Conservation (phyloP, 2,888 invertebrate species). For the Clistopyga incitator region DNA sequence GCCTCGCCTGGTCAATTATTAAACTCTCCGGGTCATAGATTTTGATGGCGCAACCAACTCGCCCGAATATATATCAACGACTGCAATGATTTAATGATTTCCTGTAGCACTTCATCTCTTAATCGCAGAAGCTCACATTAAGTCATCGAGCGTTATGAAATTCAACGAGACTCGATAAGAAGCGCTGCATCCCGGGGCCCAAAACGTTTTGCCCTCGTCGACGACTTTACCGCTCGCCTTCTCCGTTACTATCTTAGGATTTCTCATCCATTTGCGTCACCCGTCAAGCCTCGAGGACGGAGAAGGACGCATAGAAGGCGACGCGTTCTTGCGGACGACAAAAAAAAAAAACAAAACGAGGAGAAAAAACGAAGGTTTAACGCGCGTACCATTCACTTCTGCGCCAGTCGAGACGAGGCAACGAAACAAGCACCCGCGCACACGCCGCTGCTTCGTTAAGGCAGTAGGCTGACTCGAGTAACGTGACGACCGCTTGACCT, state of each 20-base stretch:
- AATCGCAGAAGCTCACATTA: not conserved
- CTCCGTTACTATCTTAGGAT: constrained; percentile 19
- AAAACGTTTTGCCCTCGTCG: constrained; percentile 10
- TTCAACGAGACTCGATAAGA: not conserved
- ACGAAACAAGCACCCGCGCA: constrained; percentile 15
- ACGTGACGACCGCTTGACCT: constrained; percentile 66
- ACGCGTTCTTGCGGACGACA: not conserved
- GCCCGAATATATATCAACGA: not conserved
- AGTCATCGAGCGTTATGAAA: not conserved
- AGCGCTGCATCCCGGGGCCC: not conserved
- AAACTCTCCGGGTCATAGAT: too few species aligned
- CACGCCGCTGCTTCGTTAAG: constrained; percentile 34
- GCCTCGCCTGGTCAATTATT: too few species aligned
- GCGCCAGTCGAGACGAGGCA: not conserved
- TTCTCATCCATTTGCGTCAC: constrained; percentile 25
- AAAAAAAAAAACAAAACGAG: not conserved
- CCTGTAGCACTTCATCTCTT: not conserved
- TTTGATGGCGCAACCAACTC: too few species aligned
- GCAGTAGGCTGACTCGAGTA: constrained; percentile 61
- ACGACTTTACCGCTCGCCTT: constrained; percentile 3
- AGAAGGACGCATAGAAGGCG: constrained; percentile 13
- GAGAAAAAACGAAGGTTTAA: constrained; percentile 15
- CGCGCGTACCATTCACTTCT: constrained; percentile 29
- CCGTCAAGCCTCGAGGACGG: constrained; percentile 18
- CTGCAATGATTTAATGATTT: not conserved